Percentiles rank a stretch among this genome's conserved stretches.
phyloP scores from a whole-genome alignment of 2,797 vertebrate species.

The Emydoidea blandingii region DNA sequence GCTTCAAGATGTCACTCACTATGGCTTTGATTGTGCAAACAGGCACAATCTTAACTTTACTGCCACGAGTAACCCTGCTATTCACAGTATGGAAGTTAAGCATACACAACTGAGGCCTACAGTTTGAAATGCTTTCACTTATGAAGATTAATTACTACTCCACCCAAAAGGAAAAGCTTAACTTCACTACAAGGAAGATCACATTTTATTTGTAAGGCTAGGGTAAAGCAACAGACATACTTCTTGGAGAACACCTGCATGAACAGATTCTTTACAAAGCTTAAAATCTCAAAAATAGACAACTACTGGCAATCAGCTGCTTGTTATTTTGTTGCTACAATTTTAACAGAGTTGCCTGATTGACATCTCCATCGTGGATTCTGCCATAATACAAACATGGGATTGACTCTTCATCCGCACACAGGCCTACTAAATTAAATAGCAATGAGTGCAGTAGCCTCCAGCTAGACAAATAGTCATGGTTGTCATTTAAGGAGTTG shows the following conservation, averaged over 20 bases:
- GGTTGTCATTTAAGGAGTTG: fast-evolving
- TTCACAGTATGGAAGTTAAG: neutral
- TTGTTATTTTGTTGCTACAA: neutral
- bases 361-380: neutral
- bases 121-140: neutral
- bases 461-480: fast-evolving
- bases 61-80: neutral
- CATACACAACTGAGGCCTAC: neutral
- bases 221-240: neutral
- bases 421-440: fast-evolving
- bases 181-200: neutral
- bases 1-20: neutral
- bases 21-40: neutral
- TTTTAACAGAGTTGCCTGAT: neutral
- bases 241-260: neutral
- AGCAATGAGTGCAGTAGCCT: fast-evolving
- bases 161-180: neutral
- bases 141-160: neutral
- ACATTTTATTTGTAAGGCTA: neutral
- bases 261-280: neutral
- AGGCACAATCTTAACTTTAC: neutral
- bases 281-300: neutral
- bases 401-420: fast-evolving
- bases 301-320: neutral
- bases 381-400: neutral